These are phyloP conservation scores for Kryptopterus vitreolus DNA, from an alignment of 2,797 vertebrate species.

Conservation along the genomic window DNA sequence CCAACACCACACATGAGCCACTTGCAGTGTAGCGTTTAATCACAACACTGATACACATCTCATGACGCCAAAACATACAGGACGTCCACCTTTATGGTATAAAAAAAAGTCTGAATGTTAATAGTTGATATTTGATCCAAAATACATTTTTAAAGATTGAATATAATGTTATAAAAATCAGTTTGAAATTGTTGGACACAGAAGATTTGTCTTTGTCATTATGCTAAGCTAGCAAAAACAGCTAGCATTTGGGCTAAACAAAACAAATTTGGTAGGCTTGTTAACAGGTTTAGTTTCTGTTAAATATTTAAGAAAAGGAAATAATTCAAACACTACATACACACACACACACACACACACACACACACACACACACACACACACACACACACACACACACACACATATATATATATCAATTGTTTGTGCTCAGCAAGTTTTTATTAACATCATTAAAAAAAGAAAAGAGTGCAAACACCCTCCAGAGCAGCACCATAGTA, in stretches of 20 bases:
- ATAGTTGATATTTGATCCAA: background rate
- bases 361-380: no score
- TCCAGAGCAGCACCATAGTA: conserved; percentile 16
- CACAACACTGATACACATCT: background rate
- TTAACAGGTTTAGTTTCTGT: background rate
- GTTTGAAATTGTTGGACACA: background rate
- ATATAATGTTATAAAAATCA: background rate
- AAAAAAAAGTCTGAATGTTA: background rate
- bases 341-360: no score
- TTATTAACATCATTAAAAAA: background rate
- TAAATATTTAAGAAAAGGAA: background rate
- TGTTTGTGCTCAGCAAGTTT: background rate
- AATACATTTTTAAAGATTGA: background rate
- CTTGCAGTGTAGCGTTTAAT: background rate
- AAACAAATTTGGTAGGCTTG: background rate
- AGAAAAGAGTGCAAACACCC: conserved; percentile 23
- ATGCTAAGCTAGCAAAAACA: no score
- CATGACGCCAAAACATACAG: background rate
- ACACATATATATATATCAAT: no score
- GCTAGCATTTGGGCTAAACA: no score
- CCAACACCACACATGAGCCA: background rate
- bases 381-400: no score
- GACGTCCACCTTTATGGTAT: background rate
- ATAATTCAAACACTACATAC: background rate
- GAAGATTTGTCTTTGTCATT: background rate